These are phyloP conservation scores for Stegodyphus mimosarum DNA, from an alignment of 1,140 invertebrate genomes.

Conservation along the genomic window DNA sequence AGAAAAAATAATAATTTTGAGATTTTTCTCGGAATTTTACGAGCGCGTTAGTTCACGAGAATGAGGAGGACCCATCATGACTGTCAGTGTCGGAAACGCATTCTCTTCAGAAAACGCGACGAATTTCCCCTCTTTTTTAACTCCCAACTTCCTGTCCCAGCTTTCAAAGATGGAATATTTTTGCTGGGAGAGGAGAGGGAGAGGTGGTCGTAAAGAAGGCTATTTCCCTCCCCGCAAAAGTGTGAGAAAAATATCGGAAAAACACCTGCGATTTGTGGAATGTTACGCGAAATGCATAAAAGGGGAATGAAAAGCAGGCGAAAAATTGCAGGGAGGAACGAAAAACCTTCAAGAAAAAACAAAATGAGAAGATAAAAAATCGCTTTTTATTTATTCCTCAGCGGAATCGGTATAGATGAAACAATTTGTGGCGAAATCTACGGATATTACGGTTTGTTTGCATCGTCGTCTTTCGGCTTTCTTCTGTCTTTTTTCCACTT, in stretches of 20 bases:
- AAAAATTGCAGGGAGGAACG: background rate
- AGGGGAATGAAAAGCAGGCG: background rate
- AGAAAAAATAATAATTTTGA: no score
- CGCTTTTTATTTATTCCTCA: constrained; percentile 53
- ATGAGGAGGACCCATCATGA: constrained; percentile 40
- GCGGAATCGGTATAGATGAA: constrained; percentile 36
- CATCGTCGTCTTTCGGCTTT: constrained; percentile 18
- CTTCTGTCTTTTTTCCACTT: constrained; percentile 3
- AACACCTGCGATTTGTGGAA: constrained; percentile 56
- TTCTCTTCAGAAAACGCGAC: constrained; percentile 33
- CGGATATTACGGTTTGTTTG: constrained; percentile 53
- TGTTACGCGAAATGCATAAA: constrained; percentile 31
- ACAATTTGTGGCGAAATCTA: constrained; percentile 57
- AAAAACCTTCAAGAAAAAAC: background rate
- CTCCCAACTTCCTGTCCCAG: constrained; percentile 5
- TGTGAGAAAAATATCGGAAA: constrained; percentile 56
- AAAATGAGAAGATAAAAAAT: constrained; percentile 19
- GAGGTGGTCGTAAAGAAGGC: constrained; percentile 16
- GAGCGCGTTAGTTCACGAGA: constrained; percentile 18
- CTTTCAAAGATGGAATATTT: constrained; percentile 47
- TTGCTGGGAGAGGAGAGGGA: background rate
- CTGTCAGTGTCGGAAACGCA: background rate
- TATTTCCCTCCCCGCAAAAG: constrained; percentile 13
- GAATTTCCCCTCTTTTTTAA: constrained; percentile 18
- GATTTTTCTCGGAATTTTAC: constrained; percentile 31